Percentiles rank a stretch among this genome's conserved stretches.
phyloP scores from a whole-genome alignment of 2,888 invertebrate species.

The Epinotia bilunana region DNA sequence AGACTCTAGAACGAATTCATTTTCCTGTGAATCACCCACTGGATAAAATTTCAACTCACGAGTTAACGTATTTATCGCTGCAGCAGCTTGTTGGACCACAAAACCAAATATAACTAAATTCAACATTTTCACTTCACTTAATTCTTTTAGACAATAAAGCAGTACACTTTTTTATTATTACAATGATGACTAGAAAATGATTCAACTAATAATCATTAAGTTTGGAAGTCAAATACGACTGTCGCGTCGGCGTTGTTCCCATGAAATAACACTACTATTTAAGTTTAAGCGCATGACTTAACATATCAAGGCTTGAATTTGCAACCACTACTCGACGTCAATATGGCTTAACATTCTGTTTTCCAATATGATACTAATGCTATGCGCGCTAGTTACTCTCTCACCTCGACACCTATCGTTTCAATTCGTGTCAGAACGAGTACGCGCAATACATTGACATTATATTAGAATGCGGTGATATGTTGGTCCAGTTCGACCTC shows the following conservation, averaged over 20 bases:
- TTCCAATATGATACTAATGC: not conserved
- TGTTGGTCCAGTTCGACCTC: not conserved
- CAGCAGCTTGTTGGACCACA: conserved; percentile 4
- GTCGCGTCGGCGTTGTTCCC: not conserved
- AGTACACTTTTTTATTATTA: not conserved
- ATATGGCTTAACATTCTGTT: not conserved
- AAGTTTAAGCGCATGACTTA: not conserved
- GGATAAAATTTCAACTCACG: not conserved
- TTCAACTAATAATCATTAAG: not conserved
- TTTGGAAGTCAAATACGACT: not conserved
- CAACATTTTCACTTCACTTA: not conserved
- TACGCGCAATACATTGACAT: not conserved
- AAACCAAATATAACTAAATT: conserved; percentile 4
- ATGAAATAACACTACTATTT: not conserved
- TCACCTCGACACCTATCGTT: not conserved
- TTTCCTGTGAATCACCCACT: too few species aligned
- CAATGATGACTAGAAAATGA: not conserved
- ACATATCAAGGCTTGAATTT: not conserved
- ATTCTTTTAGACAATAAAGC: not conserved
- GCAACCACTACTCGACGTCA: not conserved
- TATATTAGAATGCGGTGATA: not conserved
- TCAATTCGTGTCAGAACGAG: not conserved
- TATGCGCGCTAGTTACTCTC: not conserved
- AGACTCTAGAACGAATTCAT: too few species aligned
- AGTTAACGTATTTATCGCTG: not conserved